Percentiles rank a stretch among this genome's conserved stretches.
phyloP scores from a whole-genome alignment of 2,888 invertebrate species.

The Drosophila nigricruria region DNA sequence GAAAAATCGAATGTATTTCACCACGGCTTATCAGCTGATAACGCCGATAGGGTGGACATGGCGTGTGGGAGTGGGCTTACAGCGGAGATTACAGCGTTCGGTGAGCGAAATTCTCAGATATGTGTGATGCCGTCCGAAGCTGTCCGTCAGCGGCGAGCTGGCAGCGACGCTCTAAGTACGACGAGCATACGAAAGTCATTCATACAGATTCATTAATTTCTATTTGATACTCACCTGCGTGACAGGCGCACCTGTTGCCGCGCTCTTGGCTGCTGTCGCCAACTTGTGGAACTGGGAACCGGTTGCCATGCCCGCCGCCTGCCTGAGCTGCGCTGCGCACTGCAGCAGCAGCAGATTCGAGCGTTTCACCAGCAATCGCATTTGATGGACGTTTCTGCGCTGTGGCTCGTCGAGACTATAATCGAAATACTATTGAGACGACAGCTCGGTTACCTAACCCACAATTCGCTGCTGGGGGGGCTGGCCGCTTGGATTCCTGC shows the following conservation, averaged over 20 bases:
- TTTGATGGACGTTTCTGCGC: slow-evolving; percentile 32
- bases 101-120: slow-evolving; percentile 98
- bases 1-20: slow-evolving; percentile 31
- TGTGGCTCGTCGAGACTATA: slow-evolving; percentile 4
- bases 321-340: slow-evolving; percentile 34
- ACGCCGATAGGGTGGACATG: slow-evolving; percentile 9
- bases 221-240: slow-evolving; percentile 34
- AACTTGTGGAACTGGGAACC: slow-evolving; percentile 64
- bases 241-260: slow-evolving; percentile 35
- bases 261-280: slow-evolving; percentile 39
- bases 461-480: slow-evolving; percentile 40
- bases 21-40: slow-evolving; percentile 42
- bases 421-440: slow-evolving; percentile 28
- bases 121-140: slow-evolving; percentile 94
- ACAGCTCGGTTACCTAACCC: slow-evolving; percentile 53
- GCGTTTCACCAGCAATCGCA: slow-evolving; percentile 61
- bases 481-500: slow-evolving; percentile 32
- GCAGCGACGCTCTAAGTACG: not conserved
- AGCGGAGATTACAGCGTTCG: slow-evolving; percentile 98
- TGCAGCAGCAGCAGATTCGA: slow-evolving; percentile 46
- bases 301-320: slow-evolving; percentile 56
- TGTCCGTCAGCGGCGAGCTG: slow-evolving; percentile 89
- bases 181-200: not conserved
- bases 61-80: slow-evolving; percentile 88
- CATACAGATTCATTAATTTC: not conserved